Evolutionary conservation across 2,888 invertebrate genomes (phyloP), one percentile per base, ranked within the genome.

Genomic region (Drosophila parthenogenetica): DNA sequence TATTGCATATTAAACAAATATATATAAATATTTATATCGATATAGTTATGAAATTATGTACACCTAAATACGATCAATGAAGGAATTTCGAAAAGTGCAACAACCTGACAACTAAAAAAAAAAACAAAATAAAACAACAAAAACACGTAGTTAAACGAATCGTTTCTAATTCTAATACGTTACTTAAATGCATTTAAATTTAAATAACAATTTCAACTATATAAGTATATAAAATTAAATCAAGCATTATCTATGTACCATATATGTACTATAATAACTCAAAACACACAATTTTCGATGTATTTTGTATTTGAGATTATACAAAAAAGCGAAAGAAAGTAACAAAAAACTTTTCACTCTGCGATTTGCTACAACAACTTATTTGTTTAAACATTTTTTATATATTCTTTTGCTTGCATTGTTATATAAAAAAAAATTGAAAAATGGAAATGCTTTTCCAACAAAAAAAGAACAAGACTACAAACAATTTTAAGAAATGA

Each of bases 151-250:
- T 49, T 70, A 76, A 86, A 29, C 62, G 64, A 64, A 63, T 43
- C 71, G 79, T 71, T 80, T 85, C 68, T 76, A 77, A 77, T 77
- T 77, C 78, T 77, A 71, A 87, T 76, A 87, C 78, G 85, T 89
- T 86, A 86, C 86, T 86, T 89, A 86, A 85, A 77, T 87, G 86
- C 86, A 86, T 86, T 86, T 86, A 88, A 88, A 72, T 72, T 76
- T 84, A 77, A 85, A 69, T 72, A 81, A 81, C 78, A 77, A 77
- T 68, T 60, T 73, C 48, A 68, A 64, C 57, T 60, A 64, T 69
- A 29, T 29, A 29, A 29, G 8, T 29, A 64, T 43, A 78, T 74
- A 67, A 66, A 71, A 71, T 58, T 62, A 70, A 67, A 72, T 65
- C 42, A 59, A 53, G 45, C 59, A 19, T 16, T 60, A 60, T 66